Conservation (phyloP, 2,113 vertebrate species). For the Podarcis muralis region DNA sequence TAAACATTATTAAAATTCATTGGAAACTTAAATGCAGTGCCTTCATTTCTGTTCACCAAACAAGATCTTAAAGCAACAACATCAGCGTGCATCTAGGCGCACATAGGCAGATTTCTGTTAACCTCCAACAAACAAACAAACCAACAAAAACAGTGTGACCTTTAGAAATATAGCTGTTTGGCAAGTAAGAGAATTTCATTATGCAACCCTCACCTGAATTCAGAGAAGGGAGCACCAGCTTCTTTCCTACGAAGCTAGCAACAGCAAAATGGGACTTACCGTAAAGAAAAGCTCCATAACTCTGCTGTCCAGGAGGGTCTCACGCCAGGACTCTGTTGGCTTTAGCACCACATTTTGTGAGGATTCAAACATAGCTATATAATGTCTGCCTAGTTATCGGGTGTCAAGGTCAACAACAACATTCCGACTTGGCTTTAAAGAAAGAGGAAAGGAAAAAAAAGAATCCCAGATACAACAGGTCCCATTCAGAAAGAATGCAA, state of each 20-base stretch:
- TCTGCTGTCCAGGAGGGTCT: constrained; percentile 95
- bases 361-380: constrained; percentile 99
- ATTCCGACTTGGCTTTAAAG: constrained; percentile 80
- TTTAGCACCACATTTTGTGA: constrained; percentile 98
- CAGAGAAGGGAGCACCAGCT: constrained; percentile 46
- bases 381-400: constrained; percentile 98
- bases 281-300: constrained; percentile 99
- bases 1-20: constrained; percentile 11
- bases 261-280: constrained; percentile 82
- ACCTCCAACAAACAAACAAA: neutral
- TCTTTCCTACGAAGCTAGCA: constrained; percentile 39
- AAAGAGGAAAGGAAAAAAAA: constrained; percentile 58
- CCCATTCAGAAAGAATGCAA: constrained; percentile 81
- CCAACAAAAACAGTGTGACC: neutral
- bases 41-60: constrained; percentile 12
- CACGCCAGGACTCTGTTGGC: constrained; percentile 97
- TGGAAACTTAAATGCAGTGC: constrained; percentile 23
- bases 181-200: neutral
- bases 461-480: constrained; percentile 79
- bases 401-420: constrained; percentile 95
- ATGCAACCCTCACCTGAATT: constrained; percentile 47
- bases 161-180: neutral
- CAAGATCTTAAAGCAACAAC: constrained; percentile 35
- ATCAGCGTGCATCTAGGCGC: neutral
- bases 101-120: neutral